Evolutionary conservation across 1,140 invertebrate genomes (phyloP).

Genomic region (Grapholita molesta): DNA sequence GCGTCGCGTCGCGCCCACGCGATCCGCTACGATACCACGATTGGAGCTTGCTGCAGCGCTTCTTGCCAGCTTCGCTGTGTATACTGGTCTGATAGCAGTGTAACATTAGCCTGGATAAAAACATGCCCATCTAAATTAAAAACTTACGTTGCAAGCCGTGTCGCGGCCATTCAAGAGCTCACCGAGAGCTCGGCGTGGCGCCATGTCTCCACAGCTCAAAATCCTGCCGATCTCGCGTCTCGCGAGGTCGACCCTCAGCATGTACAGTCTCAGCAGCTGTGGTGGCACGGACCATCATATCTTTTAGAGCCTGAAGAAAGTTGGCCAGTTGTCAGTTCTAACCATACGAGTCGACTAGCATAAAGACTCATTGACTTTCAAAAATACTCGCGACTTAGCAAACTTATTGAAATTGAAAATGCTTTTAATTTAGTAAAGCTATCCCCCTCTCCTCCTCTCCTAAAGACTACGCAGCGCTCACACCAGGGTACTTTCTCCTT

Average conservation of each 20-base stretch:
- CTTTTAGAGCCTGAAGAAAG: neutral
- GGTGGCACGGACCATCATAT: slow-evolving; percentile 14
- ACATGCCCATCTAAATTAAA: no score
- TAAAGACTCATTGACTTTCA: neutral
- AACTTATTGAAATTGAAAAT: neutral
- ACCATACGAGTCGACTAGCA: neutral
- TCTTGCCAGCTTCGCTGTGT: neutral
- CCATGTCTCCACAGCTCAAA: slow-evolving; percentile 39
- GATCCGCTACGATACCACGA: neutral
- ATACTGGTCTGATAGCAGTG: neutral
- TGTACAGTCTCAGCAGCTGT: neutral
- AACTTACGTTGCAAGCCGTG: no score
- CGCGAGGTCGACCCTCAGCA: slow-evolving; percentile 25
- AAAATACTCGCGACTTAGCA: neutral
- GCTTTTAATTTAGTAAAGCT: no score
- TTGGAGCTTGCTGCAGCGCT: neutral
- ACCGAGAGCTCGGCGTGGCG: slow-evolving; percentile 33
- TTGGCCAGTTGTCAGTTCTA: slow-evolving; percentile 8
- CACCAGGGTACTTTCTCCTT: no score
- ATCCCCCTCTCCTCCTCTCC: no score
- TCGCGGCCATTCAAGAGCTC: slow-evolving; percentile 44
- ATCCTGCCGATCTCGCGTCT: slow-evolving; percentile 48
- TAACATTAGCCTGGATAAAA: slow-evolving; percentile 1
- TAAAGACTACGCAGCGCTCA: no score
- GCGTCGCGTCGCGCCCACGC: neutral